These are phyloP conservation scores for Macrobrachium nipponense DNA, from an alignment of 1,140 invertebrate species.

Conservation along the genomic window DNA sequence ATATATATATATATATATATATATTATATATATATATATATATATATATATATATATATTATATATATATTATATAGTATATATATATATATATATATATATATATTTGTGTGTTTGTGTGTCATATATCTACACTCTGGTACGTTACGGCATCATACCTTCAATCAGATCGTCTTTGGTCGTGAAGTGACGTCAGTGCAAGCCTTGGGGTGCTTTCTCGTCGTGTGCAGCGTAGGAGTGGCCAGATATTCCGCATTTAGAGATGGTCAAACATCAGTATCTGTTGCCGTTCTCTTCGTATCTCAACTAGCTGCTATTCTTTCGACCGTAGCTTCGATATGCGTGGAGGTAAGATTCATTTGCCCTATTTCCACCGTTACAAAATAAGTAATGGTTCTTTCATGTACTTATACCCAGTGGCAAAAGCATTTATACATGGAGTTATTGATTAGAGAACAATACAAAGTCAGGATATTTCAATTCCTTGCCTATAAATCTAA, in stretches of 20 bases:
- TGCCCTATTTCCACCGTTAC: background rate
- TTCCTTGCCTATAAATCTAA: too few relatives aligned
- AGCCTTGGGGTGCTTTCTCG: constrained; percentile 27
- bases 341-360: constrained; percentile 32
- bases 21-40: too few relatives aligned
- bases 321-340: constrained; percentile 38
- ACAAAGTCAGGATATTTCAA: too few relatives aligned
- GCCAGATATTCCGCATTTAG: background rate
- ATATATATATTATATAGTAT: too few relatives aligned
- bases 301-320: constrained; percentile 31
- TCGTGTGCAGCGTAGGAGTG: constrained; percentile 35
- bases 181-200: constrained; percentile 23
- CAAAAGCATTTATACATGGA: too few relatives aligned
- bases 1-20: too few relatives aligned
- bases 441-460: too few relatives aligned
- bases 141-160: background rate
- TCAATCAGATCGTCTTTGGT: constrained; percentile 33
- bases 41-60: too few relatives aligned
- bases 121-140: background rate
- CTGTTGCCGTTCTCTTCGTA: constrained; percentile 5
- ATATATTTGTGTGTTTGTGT: too few relatives aligned
- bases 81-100: too few relatives aligned
- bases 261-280: background rate
- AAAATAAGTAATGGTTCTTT: background rate
- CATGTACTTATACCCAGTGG: background rate